A percentile compares a stretch with the other conserved stretches of the same genome.
Conservation (phyloP, 1,140 invertebrate species). For the Tetragonula clypearis region DNA sequence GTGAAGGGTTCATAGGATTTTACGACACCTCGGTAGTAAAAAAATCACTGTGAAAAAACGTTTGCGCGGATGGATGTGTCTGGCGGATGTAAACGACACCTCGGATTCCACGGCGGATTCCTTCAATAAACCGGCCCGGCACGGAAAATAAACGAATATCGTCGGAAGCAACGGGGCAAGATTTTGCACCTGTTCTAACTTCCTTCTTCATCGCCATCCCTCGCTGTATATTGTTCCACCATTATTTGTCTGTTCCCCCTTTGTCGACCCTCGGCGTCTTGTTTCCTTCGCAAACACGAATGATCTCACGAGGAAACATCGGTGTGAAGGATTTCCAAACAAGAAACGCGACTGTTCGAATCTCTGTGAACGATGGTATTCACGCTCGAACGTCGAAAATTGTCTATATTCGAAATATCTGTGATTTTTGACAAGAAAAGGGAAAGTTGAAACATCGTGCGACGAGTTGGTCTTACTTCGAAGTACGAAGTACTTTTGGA, state of each 20-base stretch:
- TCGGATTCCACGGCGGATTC: conserved; percentile 5
- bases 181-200: conserved; percentile 45
- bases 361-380: too few species aligned
- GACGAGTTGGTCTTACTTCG: too few species aligned
- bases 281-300: conserved; percentile 1
- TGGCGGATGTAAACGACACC: conserved; percentile 4
- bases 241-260: conserved; percentile 6
- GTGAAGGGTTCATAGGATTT: conserved; percentile 17
- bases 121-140: conserved; percentile 20
- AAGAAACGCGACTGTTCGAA: neutral
- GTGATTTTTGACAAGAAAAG: too few species aligned
- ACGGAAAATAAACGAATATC: conserved; percentile 24
- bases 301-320: conserved; percentile 3
- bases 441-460: too few species aligned
- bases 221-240: conserved; percentile 33
- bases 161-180: conserved; percentile 6
- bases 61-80: neutral
- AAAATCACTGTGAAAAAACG: conserved; percentile 8
- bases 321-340: neutral
- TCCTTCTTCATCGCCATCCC: conserved; percentile 6
- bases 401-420: too few species aligned
- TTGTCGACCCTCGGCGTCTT: conserved; percentile 1
- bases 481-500: too few species aligned
- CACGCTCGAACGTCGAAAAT: too few species aligned
- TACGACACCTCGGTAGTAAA: neutral